Evolutionary conservation across 2,797 vertebrate genomes (phyloP), one percentile per base, ranked within the genome.

Genomic region (Onychomys arenicola): DNA sequence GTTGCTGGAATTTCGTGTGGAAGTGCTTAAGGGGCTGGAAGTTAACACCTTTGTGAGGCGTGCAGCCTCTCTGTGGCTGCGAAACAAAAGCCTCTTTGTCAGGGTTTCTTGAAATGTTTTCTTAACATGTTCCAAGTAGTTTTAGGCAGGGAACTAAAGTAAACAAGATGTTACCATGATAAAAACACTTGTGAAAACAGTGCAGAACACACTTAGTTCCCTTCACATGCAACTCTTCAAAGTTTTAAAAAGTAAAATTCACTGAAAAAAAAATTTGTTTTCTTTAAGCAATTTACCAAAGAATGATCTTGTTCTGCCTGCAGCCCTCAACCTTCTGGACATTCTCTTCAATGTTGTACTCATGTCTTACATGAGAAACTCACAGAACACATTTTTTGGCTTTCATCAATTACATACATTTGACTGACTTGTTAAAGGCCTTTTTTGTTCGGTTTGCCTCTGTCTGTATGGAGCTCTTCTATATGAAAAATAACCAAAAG

Each of bases 141-240:
- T 99, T 99, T 99, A 99, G 99, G 99, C 99, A 99, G 99, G 99
- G 99, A 99, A 99, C 99, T 99, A 99, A 99, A 99, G 99, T 99
- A 99, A 99, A 99, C 99, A 99, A 99, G 99, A 99, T 99, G 99
- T 99, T 99, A 99, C 99, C 99, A 99, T 99, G 99, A 99, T 99
- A 99, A 99, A 99, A 99, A 99, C 99, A 99, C 99, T 99, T 99
- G 99, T 99, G 99, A 99, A 99, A 99, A 99, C 99, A 99, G 97
- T 99, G 98, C 99, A 98, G 99, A 99, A 99, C 99, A 99, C 99
- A 99, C 99, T 99, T 99, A 98, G 98, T 99, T 98, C 98, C 98
- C 99, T 99, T 99, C 99, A 98, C 98, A 98, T 98, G 94, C 98
- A 98, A 98, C 97, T 97, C 96, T 97, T 98, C 97, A 97, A 98